Conservation (phyloP, 2,113 vertebrate genomes). For the Dicaeum eximium region DNA sequence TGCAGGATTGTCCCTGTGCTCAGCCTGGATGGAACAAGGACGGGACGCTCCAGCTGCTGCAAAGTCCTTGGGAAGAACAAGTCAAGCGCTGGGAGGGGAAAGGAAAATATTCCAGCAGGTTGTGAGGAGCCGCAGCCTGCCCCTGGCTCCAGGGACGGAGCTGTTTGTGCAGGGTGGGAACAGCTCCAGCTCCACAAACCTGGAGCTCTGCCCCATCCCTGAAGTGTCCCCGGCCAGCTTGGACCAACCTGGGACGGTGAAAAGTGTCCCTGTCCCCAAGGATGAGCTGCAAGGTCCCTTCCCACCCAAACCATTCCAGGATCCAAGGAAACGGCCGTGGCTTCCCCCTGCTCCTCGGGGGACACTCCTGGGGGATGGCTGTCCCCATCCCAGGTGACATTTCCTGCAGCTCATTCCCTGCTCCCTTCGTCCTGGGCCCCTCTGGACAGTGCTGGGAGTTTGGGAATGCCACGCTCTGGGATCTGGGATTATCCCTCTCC, state of each 20-base stretch:
- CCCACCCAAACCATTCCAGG: background rate
- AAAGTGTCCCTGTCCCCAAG: background rate
- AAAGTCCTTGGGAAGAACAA: background rate
- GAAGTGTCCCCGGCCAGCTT: background rate
- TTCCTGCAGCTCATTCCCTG: background rate
- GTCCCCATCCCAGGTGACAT: background rate
- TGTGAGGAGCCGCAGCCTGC: background rate
- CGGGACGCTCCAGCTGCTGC: background rate
- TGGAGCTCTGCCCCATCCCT: background rate
- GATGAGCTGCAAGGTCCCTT: background rate
- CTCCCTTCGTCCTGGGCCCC: background rate
- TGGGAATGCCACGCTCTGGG: background rate
- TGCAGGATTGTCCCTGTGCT: background rate
- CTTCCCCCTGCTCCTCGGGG: background rate
- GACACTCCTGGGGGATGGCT: fast-evolving
- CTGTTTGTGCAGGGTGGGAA: background rate
- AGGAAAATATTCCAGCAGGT: background rate
- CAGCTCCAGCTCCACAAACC: background rate
- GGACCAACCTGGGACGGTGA: background rate
- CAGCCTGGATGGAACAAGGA: background rate
- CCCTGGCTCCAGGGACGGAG: background rate
- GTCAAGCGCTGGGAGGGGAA: background rate
- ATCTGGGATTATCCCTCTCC: background rate
- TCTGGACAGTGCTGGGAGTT: background rate
- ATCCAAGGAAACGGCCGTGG: background rate